phyloP scores from a whole-genome alignment of 1,140 invertebrate genomes.

The Semibalanus balanoides region DNA sequence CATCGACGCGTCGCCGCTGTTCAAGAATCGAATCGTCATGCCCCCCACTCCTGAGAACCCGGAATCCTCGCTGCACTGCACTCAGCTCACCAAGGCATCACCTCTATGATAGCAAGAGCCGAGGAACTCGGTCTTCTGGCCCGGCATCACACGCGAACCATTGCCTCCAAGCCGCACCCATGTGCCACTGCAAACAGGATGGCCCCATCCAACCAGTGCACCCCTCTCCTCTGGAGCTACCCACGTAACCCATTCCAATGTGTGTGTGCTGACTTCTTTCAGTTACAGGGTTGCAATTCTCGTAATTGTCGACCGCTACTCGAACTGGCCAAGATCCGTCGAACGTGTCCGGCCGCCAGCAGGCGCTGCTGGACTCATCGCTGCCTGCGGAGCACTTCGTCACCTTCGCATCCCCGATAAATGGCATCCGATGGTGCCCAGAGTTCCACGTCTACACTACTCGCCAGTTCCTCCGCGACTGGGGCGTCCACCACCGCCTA shows the following conservation, averaged over 20 bases:
- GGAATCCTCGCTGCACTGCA: background rate
- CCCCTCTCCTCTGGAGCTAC: background rate
- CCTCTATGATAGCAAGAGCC: background rate
- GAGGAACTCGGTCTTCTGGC: background rate
- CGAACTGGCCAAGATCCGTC: background rate
- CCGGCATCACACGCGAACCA: background rate
- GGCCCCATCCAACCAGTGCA: background rate
- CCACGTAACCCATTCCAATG: background rate
- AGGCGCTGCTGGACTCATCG: background rate
- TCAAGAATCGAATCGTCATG: background rate
- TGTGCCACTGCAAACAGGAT: background rate
- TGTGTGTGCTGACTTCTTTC: background rate
- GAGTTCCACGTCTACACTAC: background rate
- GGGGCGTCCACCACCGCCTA: slow-evolving; percentile 8
- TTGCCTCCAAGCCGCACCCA: background rate
- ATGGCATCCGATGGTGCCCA: slow-evolving; percentile 7
- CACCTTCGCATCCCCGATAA: background rate
- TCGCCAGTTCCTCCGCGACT: slow-evolving; percentile 9
- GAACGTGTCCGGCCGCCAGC: too few relatives aligned
- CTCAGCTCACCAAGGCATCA: background rate
- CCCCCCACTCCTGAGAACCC: background rate
- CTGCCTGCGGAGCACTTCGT: background rate
- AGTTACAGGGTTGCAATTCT: background rate
- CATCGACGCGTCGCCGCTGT: background rate
- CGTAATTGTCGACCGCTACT: background rate